These are phyloP conservation scores for Orestias chungarensis DNA, from an alignment of 2,797 vertebrate genomes.

Conservation along the genomic window DNA sequence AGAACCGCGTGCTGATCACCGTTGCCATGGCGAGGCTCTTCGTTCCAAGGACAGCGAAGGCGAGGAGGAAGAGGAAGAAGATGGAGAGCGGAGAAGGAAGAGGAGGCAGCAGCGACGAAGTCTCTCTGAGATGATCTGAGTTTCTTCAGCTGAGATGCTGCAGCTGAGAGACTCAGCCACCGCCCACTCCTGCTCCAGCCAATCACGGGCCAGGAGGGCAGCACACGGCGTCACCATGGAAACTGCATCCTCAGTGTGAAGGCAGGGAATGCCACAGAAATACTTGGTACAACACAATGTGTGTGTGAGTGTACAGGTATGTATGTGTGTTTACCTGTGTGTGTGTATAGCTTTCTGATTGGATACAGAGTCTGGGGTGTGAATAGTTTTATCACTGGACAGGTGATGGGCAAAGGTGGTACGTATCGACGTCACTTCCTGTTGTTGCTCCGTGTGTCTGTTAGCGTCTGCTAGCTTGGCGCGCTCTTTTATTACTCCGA, in stretches of 20 bases:
- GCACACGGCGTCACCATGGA: conserved; percentile 54
- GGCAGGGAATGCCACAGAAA: conserved; percentile 27
- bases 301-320: no score
- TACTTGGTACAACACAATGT: no score
- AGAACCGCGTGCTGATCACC: conserved; percentile 98
- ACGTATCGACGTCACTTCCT: no score
- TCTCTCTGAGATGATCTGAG: conserved; percentile 51
- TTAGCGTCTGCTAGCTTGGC: no score
- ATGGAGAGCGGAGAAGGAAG: conserved; percentile 54
- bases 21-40: conserved; percentile 88
- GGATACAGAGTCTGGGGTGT: no score
- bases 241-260: conserved; percentile 62
- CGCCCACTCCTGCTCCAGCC: conserved; percentile 51
- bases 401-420: no score
- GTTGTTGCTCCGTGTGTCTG: no score
- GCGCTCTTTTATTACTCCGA: no score
- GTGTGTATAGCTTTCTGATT: no score
- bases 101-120: conserved; percentile 49
- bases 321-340: no score
- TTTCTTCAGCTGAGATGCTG: conserved; percentile 30
- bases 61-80: conserved; percentile 61
- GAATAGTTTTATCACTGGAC: no score
- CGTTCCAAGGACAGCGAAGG: conserved; percentile 34
- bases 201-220: conserved; percentile 42
- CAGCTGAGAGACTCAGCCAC: conserved; percentile 48